Conservation (phyloP, 2,797 vertebrate genomes). For the Sebastes hopkinsi region DNA sequence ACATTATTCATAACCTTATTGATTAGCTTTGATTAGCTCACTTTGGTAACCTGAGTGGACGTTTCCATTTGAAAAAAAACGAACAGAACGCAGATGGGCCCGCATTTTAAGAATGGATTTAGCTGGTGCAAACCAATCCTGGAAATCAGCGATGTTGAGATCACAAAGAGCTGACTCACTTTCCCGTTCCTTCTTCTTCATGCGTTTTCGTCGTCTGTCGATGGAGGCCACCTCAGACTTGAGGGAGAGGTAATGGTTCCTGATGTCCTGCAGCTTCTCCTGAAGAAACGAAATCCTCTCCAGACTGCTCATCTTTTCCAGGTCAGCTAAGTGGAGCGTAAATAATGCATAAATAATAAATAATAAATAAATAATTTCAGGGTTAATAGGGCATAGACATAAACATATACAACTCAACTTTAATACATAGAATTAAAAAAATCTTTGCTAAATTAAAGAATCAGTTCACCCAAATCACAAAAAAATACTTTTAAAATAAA, state of each 20-base stretch:
- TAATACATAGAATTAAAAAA: neutral
- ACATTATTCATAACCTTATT: too few relatives aligned
- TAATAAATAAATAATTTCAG: neutral
- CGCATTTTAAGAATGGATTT: neutral
- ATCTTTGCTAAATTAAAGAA: neutral
- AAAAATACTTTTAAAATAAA: neutral
- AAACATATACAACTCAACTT: neutral
- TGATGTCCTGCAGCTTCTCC: constrained; percentile 88
- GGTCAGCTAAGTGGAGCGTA: constrained; percentile 72
- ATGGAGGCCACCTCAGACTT: constrained; percentile 89
- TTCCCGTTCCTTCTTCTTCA: constrained; percentile 88
- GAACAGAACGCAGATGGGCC: too few relatives aligned
- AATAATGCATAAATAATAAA: neutral
- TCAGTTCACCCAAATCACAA: neutral
- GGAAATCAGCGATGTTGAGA: neutral
- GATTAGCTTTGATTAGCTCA: too few relatives aligned
- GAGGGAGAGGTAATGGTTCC: constrained; percentile 88
- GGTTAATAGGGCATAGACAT: neutral
- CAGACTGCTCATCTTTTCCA: constrained; percentile 86
- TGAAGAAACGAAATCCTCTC: constrained; percentile 87
- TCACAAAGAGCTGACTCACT: constrained; percentile 73
- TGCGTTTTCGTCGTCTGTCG: constrained; percentile 85
- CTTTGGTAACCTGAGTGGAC: too few relatives aligned
- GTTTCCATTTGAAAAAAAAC: too few relatives aligned
- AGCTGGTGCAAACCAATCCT: neutral